Base-by-base conservation (phyloP, 2,888 invertebrate genomes). In the Ypsolopha scabrella region DNA sequence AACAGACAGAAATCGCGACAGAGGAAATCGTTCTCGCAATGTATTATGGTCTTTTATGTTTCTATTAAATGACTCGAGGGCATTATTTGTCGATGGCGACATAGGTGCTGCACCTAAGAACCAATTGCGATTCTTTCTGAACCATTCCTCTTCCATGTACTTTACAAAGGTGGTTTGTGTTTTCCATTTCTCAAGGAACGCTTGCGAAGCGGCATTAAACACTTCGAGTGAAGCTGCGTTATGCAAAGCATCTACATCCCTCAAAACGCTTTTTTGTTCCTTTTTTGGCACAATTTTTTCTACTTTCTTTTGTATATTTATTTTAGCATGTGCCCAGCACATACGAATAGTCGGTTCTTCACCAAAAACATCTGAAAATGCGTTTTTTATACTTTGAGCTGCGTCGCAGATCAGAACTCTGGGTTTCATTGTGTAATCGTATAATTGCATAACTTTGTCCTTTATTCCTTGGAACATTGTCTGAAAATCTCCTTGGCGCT, bases 71-170 rank as follows among this genome's bases (percentile, higher is more conserved):
- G n/a, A n/a, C n/a, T n/a, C n/a, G n/a, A n/a, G n/a, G n/a, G n/a
- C n/a, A n/a, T n/a, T n/a, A n/a, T n/a, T n/a, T n/a, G n/a, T n/a
- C n/a, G n/a, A n/a, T n/a, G n/a, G n/a, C n/a, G n/a, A n/a, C n/a
- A n/a, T n/a, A n/a, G n/a, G n/a, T n/a, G n/a, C n/a, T n/a, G n/a
- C n/a, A n/a, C n/a, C n/a, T n/a, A n/a, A n/a, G n/a, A n/a, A n/a
- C n/a, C n/a, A n/a, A n/a, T n/a, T n/a, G n/a, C n/a, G n/a, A n/a
- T n/a, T n/a, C n/a, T n/a, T n/a, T n/a, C n/a, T n/a, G n/a, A n/a
- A n/a, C n/a, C n/a, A n/a, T n/a, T n/a, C n/a, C n/a, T 52, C 50
- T 52, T 55, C 39, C 36, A 57, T 48, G 46, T 57, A 54, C 48
- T 53, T 41, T 53, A 56, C 48, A 50, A 54, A 54, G 38, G 52